These are phyloP conservation scores for Regulus satrapa DNA, from an alignment of 2,113 vertebrate genomes.

Conservation along the genomic window DNA sequence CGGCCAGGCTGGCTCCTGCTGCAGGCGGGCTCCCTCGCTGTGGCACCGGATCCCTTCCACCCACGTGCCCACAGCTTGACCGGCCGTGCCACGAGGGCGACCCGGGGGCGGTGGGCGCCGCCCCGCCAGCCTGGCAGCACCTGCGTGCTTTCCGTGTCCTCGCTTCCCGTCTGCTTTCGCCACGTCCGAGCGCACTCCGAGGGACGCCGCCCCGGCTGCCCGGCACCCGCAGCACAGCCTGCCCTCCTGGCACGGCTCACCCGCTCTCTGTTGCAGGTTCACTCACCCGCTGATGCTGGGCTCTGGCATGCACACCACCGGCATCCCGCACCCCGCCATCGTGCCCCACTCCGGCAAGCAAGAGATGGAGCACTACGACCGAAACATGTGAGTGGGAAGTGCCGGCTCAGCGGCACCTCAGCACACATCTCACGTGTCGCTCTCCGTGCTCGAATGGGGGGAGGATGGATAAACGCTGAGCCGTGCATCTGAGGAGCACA, in stretches of 20 bases:
- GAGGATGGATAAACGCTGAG: background rate
- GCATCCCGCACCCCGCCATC: conserved; percentile 94
- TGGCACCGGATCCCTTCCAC: background rate
- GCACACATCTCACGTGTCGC: rapidly evolving
- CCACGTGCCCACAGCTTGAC: rapidly evolving
- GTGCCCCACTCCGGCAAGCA: conserved; percentile 92
- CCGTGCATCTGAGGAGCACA: background rate
- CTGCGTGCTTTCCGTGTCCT: background rate
- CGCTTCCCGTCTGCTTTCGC: conserved; percentile 25
- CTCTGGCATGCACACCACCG: conserved; percentile 90
- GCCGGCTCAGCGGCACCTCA: rapidly evolving
- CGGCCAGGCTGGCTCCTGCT: background rate
- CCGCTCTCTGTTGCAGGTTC: conserved; percentile 79
- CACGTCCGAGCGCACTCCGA: background rate
- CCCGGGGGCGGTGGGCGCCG: background rate
- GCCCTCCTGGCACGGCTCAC: background rate
- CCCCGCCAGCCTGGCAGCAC: background rate
- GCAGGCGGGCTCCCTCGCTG: background rate
- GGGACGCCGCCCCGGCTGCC: background rate
- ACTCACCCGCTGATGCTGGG: conserved; percentile 93
- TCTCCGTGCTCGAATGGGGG: rapidly evolving
- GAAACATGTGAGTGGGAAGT: conserved; percentile 81
- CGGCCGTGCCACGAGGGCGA: rapidly evolving
- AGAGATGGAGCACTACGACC: conserved; percentile 90
- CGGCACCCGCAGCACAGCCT: background rate